Evolutionary conservation across 2,888 invertebrate species (phyloP).

Genomic region (Piscicola geometra): DNA sequence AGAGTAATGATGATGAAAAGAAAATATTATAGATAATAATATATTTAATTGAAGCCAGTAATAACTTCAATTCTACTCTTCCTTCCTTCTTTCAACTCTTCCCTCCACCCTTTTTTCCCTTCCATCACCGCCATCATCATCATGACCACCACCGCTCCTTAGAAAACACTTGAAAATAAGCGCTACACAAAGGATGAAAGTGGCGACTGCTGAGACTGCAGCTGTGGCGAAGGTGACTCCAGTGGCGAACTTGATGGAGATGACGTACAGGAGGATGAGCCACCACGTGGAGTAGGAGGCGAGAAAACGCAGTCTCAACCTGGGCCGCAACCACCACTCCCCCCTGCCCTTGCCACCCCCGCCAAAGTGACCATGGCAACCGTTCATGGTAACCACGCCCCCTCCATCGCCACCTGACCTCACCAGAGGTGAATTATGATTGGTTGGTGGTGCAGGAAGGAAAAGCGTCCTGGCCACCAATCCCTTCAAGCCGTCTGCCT

Average conservation of each 20-base stretch:
- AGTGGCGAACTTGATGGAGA: neutral
- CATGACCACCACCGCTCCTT: neutral
- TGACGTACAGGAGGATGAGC: neutral
- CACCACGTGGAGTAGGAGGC: slow-evolving; percentile 21
- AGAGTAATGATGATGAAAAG: no score
- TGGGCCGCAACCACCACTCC: neutral
- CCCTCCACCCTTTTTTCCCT: no score
- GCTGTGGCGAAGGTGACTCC: neutral
- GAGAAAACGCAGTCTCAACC: slow-evolving; percentile 24
- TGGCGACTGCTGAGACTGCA: neutral
- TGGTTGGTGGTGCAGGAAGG: neutral
- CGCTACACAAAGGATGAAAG: neutral
- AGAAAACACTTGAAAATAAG: slow-evolving; percentile 11
- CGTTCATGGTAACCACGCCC: neutral
- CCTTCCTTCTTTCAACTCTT: neutral
- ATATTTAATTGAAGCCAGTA: neutral
- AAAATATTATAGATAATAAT: neutral
- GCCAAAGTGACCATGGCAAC: neutral
- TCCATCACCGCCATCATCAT: neutral
- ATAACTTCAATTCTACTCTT: neutral
- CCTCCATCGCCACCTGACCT: no score
- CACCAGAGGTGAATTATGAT: neutral
- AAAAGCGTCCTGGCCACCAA: neutral
- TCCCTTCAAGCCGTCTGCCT: neutral
- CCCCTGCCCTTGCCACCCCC: neutral